Conservation (phyloP, 2,113 vertebrate species). For the Agapornis roseicollis region DNA sequence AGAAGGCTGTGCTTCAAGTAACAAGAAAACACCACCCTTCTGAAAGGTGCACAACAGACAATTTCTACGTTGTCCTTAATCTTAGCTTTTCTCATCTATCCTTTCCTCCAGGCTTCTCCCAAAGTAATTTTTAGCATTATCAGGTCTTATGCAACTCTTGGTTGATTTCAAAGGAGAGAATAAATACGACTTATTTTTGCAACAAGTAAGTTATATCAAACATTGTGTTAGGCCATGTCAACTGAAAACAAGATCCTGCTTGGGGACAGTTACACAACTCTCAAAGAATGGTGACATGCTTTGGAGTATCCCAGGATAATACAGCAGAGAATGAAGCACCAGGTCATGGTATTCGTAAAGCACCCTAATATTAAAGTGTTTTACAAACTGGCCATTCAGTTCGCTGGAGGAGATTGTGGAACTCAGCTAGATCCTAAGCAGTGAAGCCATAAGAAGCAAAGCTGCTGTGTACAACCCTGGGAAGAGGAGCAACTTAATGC, state of each 20-base stretch:
- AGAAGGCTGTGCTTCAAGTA: not conserved
- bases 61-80: not conserved
- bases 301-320: not conserved
- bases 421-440: not conserved
- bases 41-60: not conserved
- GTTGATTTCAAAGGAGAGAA: not conserved
- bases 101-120: not conserved
- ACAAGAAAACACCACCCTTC: not conserved
- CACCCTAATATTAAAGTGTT: not conserved
- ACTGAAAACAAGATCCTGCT: not conserved
- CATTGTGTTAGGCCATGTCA: not conserved
- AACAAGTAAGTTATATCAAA: not conserved
- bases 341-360: not conserved
- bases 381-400: not conserved
- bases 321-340: not conserved
- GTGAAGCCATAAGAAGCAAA: not conserved
- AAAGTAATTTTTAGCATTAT: not conserved
- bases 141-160: not conserved
- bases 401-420: not conserved
- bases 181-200: not conserved
- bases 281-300: not conserved
- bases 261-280: not conserved
- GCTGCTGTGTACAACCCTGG: not conserved
- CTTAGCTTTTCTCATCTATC: not conserved
- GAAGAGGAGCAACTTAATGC: not conserved